Evolutionary conservation across 53 echinoderm and acorn worm genomes (phyloP).

Genomic region (Antedon mediterranea): DNA sequence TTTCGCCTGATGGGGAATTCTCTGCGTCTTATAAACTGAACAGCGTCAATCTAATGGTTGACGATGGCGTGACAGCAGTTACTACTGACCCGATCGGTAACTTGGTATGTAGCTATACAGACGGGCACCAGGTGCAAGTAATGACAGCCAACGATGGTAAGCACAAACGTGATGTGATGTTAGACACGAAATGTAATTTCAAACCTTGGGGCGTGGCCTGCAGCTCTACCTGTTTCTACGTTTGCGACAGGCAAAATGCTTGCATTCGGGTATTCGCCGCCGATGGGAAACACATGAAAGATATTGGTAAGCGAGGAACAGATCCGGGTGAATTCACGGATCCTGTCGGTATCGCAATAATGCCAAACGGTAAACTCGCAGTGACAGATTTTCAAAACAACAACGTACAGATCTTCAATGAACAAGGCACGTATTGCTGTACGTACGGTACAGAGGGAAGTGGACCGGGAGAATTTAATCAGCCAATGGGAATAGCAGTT

Average conservation of each 20-base stretch:
- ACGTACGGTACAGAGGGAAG: conserved; percentile 19
- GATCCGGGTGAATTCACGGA: conserved; percentile 12
- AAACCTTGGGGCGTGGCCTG: conserved; percentile 30
- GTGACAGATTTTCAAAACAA: conserved; percentile 27
- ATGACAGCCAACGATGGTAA: neutral
- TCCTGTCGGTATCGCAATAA: conserved; percentile 22
- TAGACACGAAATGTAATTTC: conserved; percentile 8
- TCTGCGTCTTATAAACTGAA: neutral
- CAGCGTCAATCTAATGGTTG: neutral
- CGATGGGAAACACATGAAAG: neutral
- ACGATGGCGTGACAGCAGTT: conserved; percentile 2
- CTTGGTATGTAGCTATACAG: conserved; percentile 22
- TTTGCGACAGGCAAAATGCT: conserved; percentile 34
- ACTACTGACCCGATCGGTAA: conserved; percentile 5
- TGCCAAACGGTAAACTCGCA: conserved; percentile 22
- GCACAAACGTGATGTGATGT: neutral
- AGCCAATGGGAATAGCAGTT: conserved; percentile 19
- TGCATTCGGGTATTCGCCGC: conserved; percentile 15
- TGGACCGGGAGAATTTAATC: conserved; percentile 13
- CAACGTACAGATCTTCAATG: conserved; percentile 21
- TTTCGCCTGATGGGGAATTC: neutral
- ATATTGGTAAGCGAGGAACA: conserved; percentile 2
- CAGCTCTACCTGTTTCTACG: conserved; percentile 15
- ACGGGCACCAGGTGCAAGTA: conserved; percentile 10
- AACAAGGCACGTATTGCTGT: conserved; percentile 1